phyloP scores from a whole-genome alignment of 2,888 invertebrate genomes.

The Hipparchia sbordonii region DNA sequence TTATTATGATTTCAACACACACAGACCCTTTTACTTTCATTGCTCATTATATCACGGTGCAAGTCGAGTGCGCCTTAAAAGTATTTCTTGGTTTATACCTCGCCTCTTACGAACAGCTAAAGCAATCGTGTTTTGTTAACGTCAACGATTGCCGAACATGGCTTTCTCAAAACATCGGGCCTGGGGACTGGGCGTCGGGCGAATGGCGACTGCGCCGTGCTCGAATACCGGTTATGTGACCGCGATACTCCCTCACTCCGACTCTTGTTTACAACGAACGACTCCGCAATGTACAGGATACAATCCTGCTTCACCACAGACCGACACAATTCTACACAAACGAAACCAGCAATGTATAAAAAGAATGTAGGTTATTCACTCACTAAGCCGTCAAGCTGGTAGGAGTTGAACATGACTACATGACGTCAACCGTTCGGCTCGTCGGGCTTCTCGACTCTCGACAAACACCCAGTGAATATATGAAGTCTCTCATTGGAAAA shows the following conservation, averaged over 20 bases:
- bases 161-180: conserved; percentile 79
- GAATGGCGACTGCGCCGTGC: conserved; percentile 69
- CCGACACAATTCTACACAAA: conserved; percentile 34
- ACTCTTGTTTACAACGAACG: conserved; percentile 49
- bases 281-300: conserved; percentile 48
- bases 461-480: conserved; percentile 70
- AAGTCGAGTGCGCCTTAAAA: conserved; percentile 48
- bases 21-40: conserved; percentile 39
- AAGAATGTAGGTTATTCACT: conserved; percentile 37
- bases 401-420: conserved; percentile 70
- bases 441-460: conserved; percentile 78
- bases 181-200: conserved; percentile 65
- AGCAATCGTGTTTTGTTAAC: conserved; percentile 73
- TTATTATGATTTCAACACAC: conserved; percentile 32
- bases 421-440: conserved; percentile 81
- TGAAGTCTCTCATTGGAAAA: conserved; percentile 69
- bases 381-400: conserved; percentile 48
- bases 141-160: conserved; percentile 71
- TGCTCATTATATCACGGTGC: conserved; percentile 39
- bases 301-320: conserved; percentile 56
- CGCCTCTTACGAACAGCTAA: conserved; percentile 62
- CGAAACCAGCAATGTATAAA: conserved; percentile 58
- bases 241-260: conserved; percentile 74
- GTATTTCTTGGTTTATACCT: conserved; percentile 51
- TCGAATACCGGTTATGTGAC: conserved; percentile 82